Evolutionary conservation across 23 tunicate genomes (phyloP), one percentile per base, ranked within the genome.

Genomic region (Styela plicata): DNA sequence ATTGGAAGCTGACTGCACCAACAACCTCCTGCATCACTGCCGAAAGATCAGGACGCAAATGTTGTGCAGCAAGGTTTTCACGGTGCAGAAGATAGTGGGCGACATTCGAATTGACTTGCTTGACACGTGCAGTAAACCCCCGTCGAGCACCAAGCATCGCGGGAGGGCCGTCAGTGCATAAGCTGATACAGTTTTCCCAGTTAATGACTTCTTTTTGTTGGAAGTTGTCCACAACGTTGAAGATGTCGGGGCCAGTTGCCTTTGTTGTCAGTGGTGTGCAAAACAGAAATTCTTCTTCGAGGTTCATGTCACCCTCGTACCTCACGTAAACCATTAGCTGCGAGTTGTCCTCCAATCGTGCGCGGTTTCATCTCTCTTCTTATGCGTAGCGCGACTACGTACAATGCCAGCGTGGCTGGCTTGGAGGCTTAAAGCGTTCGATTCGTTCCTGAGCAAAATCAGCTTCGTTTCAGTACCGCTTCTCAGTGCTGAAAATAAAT

Each of bases 271-370:
- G 75, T 63, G 62, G 74, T 62, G 70, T 69, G 64, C 87, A 79
- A 88, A 86, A 86, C 19, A 84, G 61, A 62, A 86, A 83, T 70
- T 86, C 74, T 69, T 87, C 87, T 74, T 82, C 74, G 86, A 74
- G n/a, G 57, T 82, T 86, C 74, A 69, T 36, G 32, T 71, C 80
- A 73, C 34, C 64, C 63, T 71, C 70, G 74, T 87, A 87, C 37
- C 91, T 81, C 68, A 87, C 91, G 82, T 82, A 86, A 82, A 86
- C 90, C 73, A 82, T 85, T 52, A 83, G 81, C 70, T 83, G 88
- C 36, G 83, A 84, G 74, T 84, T 66, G 69, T 74, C 74, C 81
- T 84, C 82, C 87, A 85, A 85, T 85, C 77, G 89, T 85, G 57
- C 79, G 89, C 66, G 84, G 89, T 79, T 85, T 85, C 84, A 85